Base-by-base conservation (phyloP, 1,140 invertebrate genomes). In the Drosophila elegans region DNA sequence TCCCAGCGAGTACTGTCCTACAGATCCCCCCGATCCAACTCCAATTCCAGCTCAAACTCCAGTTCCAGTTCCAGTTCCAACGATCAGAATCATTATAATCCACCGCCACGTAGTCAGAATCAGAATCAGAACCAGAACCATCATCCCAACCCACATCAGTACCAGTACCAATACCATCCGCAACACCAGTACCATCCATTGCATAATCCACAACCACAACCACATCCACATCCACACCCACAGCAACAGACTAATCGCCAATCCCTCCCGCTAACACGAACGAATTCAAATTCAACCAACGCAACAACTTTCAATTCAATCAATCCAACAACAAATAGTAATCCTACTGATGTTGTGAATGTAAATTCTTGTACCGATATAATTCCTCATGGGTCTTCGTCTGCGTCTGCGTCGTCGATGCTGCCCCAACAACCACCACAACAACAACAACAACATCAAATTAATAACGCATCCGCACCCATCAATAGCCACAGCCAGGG, bases 281-380 rank as follows among this genome's bases (percentile, higher is more conserved):
- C 86, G 74, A 90, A 85, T 90, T 91, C 82, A 90, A 90, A 90
- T 90, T 90, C 77, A 91, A 91, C 74, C 73, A 90, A 77, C 75
- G 83, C 90, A 90, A 91, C 83, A 84, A 90, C 73, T 82, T 78
- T 90, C 64, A 90, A 90, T 82, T 78, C 86, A 90, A 91, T 63
- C 80, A 91, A 80, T 83, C 76, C 90, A 91, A 91, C 90, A 88
- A 91, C 86, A 91, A 91, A 82, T 90, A 90, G 86, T 91, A 89
- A 80, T 74, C 54, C 72, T 80, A 86, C 83, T 91, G 83, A 86
- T 90, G 90, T 91, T 91, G 90, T 91, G 90, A 91, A 91, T 91
- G 90, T 91, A 81, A 91, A 91, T 91, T 91, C 90, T 91, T 91
- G 90, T 91, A 91, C 86, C 84, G 90, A 91, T 84, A 85, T 91